Percentiles rank a stretch among this genome's conserved stretches.
These are phyloP conservation scores for Drosophila lini DNA, from an alignment of 1,140 invertebrate genomes.

Conservation along the genomic window DNA sequence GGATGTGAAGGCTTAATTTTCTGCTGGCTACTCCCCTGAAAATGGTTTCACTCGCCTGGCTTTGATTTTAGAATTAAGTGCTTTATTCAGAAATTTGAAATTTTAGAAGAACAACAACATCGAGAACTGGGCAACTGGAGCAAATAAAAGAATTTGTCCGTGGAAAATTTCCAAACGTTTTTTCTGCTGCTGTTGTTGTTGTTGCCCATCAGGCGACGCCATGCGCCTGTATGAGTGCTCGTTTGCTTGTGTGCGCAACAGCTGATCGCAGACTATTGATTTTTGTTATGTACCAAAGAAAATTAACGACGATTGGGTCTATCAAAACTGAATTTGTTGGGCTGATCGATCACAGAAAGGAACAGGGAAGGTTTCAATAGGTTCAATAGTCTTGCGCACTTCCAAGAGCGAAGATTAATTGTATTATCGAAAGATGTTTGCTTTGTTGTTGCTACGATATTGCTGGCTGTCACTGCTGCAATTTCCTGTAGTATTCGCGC, in stretches of 20 bases:
- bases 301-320: conserved; percentile 1
- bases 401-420: conserved; percentile 19
- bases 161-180: conserved; percentile 69
- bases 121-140: not conserved
- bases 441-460: conserved; percentile 4
- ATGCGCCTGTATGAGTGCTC: conserved; percentile 15
- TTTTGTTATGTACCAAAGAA: conserved; percentile 31
- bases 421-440: conserved; percentile 4
- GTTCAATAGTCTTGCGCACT: conserved; percentile 38
- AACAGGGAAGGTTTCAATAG: not conserved
- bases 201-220: conserved; percentile 30
- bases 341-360: not conserved
- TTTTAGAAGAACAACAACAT: conserved; percentile 41
- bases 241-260: conserved; percentile 56
- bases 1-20: conserved; percentile 12
- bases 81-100: conserved; percentile 16
- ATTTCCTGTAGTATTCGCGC: conserved; percentile 43
- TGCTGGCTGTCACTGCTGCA: conserved; percentile 17
- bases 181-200: conserved; percentile 37
- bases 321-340: not conserved
- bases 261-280: conserved; percentile 69
- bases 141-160: conserved; percentile 45
- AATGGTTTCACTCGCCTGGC: not conserved
- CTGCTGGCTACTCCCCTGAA: conserved; percentile 13
- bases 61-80: conserved; percentile 19